These are phyloP conservation scores for Anoplius nigerrimus DNA, from an alignment of 2,888 invertebrate genomes.

Conservation along the genomic window DNA sequence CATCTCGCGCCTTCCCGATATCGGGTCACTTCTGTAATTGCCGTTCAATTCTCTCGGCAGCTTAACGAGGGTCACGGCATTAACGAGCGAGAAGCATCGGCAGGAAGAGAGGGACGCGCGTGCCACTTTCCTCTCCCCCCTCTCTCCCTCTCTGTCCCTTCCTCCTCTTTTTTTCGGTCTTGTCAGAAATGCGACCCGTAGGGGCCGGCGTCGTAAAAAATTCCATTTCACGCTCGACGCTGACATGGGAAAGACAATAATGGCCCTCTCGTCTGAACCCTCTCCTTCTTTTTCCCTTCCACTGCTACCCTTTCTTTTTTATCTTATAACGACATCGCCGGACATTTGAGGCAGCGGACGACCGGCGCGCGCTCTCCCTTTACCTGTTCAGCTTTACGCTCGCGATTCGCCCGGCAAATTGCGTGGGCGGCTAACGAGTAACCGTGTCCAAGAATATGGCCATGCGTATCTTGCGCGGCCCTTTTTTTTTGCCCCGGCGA, in stretches of 20 bases:
- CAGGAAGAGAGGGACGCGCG: conserved; percentile 16
- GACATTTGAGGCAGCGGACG: no score
- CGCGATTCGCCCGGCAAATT: no score
- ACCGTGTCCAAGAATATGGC: no score
- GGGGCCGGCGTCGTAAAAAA: conserved; percentile 42
- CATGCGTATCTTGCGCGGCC: no score
- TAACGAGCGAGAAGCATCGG: conserved; percentile 19
- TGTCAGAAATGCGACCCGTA: conserved; percentile 28
- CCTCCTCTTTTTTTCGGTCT: conserved; percentile 7
- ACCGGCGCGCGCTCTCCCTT: not conserved
- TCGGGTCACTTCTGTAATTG: conserved; percentile 43
- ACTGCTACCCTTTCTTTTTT: no score
- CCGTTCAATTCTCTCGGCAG: conserved; percentile 31
- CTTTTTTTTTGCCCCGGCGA: no score
- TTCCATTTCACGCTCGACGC: conserved; percentile 40
- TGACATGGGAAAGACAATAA: conserved; percentile 30
- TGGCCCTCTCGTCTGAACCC: conserved; percentile 14
- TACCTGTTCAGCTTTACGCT: not conserved
- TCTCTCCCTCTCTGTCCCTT: not conserved
- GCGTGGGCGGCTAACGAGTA: no score
- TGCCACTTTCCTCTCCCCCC: conserved; percentile 20
- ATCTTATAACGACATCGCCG: no score
- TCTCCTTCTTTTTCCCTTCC: no score
- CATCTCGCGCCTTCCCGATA: conserved; percentile 16
- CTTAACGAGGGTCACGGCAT: conserved; percentile 21